These are phyloP conservation scores for Mechanitis mazaeus DNA, from an alignment of 2,888 invertebrate species.

Conservation along the genomic window DNA sequence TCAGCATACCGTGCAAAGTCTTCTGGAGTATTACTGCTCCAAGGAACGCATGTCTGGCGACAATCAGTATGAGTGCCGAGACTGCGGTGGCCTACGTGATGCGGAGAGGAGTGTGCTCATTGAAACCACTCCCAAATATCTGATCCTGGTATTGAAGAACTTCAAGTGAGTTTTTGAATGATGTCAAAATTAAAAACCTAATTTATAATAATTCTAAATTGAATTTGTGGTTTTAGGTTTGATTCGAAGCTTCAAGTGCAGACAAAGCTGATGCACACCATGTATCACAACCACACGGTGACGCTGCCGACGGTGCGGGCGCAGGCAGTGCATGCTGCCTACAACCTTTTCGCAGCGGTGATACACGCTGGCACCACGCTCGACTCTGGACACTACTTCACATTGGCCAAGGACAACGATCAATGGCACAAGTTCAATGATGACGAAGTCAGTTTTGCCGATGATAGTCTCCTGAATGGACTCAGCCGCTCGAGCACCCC, in stretches of 20 bases:
- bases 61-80: constrained; percentile 87
- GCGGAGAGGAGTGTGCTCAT: constrained; percentile 79
- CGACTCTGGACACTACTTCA: constrained; percentile 93
- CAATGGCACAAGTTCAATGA: constrained; percentile 91
- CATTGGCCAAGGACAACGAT: constrained; percentile 82
- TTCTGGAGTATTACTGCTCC: constrained; percentile 86
- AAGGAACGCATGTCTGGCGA: constrained; percentile 87
- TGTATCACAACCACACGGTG: constrained; percentile 76
- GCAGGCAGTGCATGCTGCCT: constrained; percentile 43
- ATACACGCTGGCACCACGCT: constrained; percentile 89
- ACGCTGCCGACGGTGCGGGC: constrained; percentile 57
- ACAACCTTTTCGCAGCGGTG: constrained; percentile 87
- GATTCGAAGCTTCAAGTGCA: constrained; percentile 77
- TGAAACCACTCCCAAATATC: constrained; percentile 83
- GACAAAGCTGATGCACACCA: constrained; percentile 86
- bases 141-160: constrained; percentile 88
- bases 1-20: constrained; percentile 82
- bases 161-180: constrained; percentile 73
- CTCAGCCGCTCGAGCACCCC: constrained; percentile 86
- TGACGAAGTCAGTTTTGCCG: constrained; percentile 79
- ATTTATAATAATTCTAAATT: neutral
- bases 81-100: constrained; percentile 84
- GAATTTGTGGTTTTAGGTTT: constrained; percentile 40
- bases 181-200: neutral
- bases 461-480: constrained; percentile 77